These are phyloP conservation scores for Acanthochromis polyacanthus DNA, from an alignment of 2,113 vertebrate species.

Conservation along the genomic window DNA sequence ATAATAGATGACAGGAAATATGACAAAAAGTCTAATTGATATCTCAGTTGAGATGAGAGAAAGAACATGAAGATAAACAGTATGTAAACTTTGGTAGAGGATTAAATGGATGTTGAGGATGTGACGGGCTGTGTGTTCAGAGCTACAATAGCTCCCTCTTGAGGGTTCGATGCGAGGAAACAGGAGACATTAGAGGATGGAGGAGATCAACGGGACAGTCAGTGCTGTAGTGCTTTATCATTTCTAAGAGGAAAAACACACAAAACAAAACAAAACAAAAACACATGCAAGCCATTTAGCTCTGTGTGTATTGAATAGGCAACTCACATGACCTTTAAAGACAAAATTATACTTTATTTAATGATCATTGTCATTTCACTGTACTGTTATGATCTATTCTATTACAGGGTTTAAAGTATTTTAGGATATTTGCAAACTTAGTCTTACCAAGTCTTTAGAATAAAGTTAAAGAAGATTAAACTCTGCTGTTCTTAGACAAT, in stretches of 20 bases:
- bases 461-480: too few species aligned
- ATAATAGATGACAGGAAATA: neutral
- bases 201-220: neutral
- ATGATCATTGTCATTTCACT: too few species aligned
- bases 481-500: too few species aligned
- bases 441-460: too few species aligned
- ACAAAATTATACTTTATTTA: too few species aligned
- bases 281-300: too few species aligned
- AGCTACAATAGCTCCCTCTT: slow-evolving; percentile 79
- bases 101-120: neutral
- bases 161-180: slow-evolving; percentile 42
- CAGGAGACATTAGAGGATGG: neutral
- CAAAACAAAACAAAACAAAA: too few species aligned
- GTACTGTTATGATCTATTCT: too few species aligned
- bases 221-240: too few species aligned
- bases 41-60: neutral
- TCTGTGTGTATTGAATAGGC: neutral
- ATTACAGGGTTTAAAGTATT: too few species aligned
- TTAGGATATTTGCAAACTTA: too few species aligned
- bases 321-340: neutral
- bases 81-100: neutral
- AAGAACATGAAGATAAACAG: neutral
- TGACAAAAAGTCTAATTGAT: neutral
- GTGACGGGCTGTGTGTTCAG: slow-evolving; percentile 11
- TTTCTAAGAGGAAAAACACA: too few species aligned